Conservation (phyloP, 1,140 invertebrate genomes). For the Drosophila equinoxialis region DNA sequence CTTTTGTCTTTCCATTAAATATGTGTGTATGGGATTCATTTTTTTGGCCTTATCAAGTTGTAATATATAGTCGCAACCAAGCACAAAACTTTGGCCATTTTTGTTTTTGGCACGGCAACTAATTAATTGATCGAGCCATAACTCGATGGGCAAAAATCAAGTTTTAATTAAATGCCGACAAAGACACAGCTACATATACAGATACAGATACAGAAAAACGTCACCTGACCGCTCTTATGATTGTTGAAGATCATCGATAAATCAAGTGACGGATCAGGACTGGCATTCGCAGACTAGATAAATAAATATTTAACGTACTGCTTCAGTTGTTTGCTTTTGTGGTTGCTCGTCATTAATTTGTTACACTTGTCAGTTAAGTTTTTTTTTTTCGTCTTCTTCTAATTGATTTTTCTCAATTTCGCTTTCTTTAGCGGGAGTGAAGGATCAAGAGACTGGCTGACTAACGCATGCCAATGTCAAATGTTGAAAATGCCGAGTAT, state of each 20-base stretch:
- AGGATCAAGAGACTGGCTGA: constrained; percentile 1
- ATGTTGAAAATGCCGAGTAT: neutral
- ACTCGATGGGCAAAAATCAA: constrained; percentile 7
- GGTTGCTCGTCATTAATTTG: constrained; percentile 45
- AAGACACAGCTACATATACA: too few relatives aligned
- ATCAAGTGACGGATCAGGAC: constrained; percentile 35
- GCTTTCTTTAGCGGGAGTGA: constrained; percentile 45
- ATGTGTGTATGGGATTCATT: neutral
- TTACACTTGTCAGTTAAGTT: constrained; percentile 51
- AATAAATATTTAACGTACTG: constrained; percentile 70
- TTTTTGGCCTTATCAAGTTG: constrained; percentile 63
- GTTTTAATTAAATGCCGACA: constrained; percentile 52
- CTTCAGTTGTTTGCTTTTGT: too few relatives aligned
- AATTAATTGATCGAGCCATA: constrained; percentile 66
- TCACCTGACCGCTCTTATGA: constrained; percentile 52
- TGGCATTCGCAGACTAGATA: constrained; percentile 41
- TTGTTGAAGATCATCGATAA: constrained; percentile 32
- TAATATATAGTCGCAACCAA: constrained; percentile 48
- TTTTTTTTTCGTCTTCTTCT: neutral
- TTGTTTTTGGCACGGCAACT: constrained; percentile 55
- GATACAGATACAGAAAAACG: neutral
- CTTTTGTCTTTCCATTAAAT: constrained; percentile 32
- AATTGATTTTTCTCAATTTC: constrained; percentile 35
- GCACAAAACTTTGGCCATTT: constrained; percentile 43
- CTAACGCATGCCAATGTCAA: constrained; percentile 29